Conservation (phyloP, 2,888 invertebrate species). For the Chironomus tentans region DNA sequence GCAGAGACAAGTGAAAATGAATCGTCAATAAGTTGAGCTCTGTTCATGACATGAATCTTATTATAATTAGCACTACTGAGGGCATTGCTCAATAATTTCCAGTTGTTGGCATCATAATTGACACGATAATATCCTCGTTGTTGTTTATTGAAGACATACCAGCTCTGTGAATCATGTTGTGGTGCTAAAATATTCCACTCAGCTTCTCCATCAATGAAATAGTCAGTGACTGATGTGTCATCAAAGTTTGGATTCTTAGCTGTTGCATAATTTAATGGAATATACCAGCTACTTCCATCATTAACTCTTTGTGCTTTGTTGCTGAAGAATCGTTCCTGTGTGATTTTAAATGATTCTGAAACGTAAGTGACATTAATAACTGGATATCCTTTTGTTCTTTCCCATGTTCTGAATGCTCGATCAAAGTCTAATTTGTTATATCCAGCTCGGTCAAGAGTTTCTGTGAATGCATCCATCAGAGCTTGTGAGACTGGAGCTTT, state of each 20-base stretch:
- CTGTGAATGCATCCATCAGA: not conserved
- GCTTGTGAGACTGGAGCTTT: not conserved
- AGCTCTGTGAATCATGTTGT: not conserved
- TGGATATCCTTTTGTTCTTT: not conserved
- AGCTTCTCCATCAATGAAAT: not conserved
- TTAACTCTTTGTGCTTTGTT: not conserved
- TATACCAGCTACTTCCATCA: not conserved
- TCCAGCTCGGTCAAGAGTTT: not conserved
- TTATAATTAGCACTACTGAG: constrained; percentile 19
- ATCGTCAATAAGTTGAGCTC: constrained; percentile 66
- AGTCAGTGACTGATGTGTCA: not conserved
- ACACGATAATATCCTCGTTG: constrained; percentile 25
- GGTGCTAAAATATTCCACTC: not conserved
- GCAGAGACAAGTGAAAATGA: constrained; percentile 50
- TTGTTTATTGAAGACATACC: constrained; percentile 27
- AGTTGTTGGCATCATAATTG: constrained; percentile 17
- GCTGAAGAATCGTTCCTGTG: not conserved
- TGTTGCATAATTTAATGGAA: constrained; percentile 18
- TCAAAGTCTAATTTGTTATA: not conserved
- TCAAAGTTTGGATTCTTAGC: not conserved
- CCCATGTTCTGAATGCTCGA: not conserved
- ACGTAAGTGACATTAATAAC: not conserved
- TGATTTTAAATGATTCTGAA: not conserved
- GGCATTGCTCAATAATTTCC: not conserved
- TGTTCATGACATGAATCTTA: constrained; percentile 43